Evolutionary conservation across 1,140 invertebrate genomes (phyloP), one percentile per base, ranked within the genome.

Genomic region (Bombyx mandarina): DNA sequence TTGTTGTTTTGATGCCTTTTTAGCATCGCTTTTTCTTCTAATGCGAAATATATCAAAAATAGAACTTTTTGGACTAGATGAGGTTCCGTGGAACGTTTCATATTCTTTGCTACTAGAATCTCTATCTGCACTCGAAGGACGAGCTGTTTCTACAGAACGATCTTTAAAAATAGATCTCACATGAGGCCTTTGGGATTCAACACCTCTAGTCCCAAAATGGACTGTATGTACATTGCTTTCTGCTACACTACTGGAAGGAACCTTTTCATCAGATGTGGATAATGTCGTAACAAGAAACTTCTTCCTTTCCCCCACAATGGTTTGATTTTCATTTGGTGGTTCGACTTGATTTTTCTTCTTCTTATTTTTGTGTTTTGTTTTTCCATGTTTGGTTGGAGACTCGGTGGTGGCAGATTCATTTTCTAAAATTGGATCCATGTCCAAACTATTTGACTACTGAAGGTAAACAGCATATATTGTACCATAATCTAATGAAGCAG

Each of bases 21-120:
- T 84, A 55, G 79, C 75, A 73, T 87, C 84, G 72, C 84, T 87
- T 67, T 87, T 87, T 62, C 84, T 75, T 69, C 84, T 76, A 71
- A 87, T 71, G 60, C 81, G 73, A 67, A 86, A 87, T 58, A 87
- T 87, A 77, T 87, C 84, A 75, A 87, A 87, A 73, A 87, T 85
- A 64, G 82, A 87, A 63, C 80, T 86, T 63, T 82, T 71, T 69
- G 84, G 84, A 78, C 79, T 87, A 71, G 84, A 82, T 45, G 84
- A 85, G 12, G 84, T 87, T 59, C 84, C 84, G 56, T 87, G 84
- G 73, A 86, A 87, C 35, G 84, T 87, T 75, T 87, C 84, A 66
- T 87, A 87, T 67, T 82, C 82, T 66, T 85, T 87, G 57, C 60
- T 67, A 18, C 43, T 50, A 18, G 75, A 56, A 62, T 84, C 82